Base-by-base conservation (phyloP, 35 echinoderm and acorn worm species). In the Patiria miniata region DNA sequence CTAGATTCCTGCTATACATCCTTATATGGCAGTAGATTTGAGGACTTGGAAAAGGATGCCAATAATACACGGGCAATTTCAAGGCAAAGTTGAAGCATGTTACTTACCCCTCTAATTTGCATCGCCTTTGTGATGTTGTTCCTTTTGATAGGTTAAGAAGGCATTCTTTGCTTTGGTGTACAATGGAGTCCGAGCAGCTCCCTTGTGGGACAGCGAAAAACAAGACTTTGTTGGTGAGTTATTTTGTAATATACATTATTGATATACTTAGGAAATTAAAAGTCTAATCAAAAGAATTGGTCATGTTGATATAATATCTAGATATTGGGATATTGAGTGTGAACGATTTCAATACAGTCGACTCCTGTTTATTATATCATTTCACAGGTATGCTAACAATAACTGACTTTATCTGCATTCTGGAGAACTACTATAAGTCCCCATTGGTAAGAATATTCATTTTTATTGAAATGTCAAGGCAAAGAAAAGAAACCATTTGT, bases 211-310 rank as follows among this genome's bases (percentile, higher is more conserved):
- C 79, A 99, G 92, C 30, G 40, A 86, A 29, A 94, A 91, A 50
- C 96, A 99, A 68, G 96, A 99, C 78, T 94, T 99, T 94, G 96
- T 99, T 17, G 96, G 96, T 99, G 87, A 99, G 92, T 81, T 40
- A 78, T n/a, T n/a, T n/a, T 58, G 55, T 58, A 15, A n/a, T 15
- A 58, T 58, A 58, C 55, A 58, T 58, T 15, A 58, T 58, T 58
- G 14, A 58, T 58, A 15, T 58, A 14, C n/a, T 14, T n/a, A 15
- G 14, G n/a, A 58, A 58, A 15, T 58, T 15, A 58, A 58, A 14
- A 58, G 55, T 58, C 14, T n/a, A 58, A 58, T 58, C 14, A 82
- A 17, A 52, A 82, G 9, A 86, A 8, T 10, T 36, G 37, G 61
- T 29, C n/a, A n/a, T n/a, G n/a, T n/a, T n/a, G n/a, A n/a, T n/a